A percentile compares a stretch with the other conserved stretches of the same genome.
These are phyloP conservation scores for Gastrophysa polygoni DNA, from an alignment of 2,888 invertebrate genomes.

Conservation along the genomic window DNA sequence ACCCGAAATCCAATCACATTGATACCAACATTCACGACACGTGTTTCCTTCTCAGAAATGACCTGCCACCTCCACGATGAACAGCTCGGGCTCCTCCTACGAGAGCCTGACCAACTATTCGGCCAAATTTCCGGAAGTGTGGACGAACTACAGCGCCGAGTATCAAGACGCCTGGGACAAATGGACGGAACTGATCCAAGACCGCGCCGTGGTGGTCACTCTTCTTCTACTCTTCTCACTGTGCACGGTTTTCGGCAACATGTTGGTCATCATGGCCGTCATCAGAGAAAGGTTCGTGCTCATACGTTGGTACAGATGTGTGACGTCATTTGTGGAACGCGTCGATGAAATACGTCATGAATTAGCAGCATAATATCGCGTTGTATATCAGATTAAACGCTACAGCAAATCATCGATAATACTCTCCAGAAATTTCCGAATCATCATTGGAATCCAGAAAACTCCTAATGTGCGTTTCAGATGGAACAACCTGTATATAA, in stretches of 20 bases:
- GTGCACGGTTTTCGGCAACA: conserved; percentile 94
- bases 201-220: conserved; percentile 77
- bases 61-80: conserved; percentile 36
- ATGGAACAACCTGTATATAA: too few species aligned
- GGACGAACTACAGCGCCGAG: conserved; percentile 52
- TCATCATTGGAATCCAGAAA: too few species aligned
- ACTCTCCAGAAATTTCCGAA: too few species aligned
- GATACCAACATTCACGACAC: too few species aligned
- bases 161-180: conserved; percentile 55
- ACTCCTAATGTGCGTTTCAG: too few species aligned
- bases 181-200: conserved; percentile 66
- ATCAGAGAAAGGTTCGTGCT: conserved; percentile 86
- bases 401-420: too few species aligned
- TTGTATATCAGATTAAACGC: too few species aligned
- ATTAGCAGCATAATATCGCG: too few species aligned
- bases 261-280: conserved; percentile 92
- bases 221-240: conserved; percentile 86
- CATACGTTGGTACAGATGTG: too few species aligned
- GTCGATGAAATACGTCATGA: too few species aligned
- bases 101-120: conserved; percentile 32
- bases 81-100: conserved; percentile 42
- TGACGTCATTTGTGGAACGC: too few species aligned
- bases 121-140: conserved; percentile 38
- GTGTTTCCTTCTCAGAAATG: conserved; percentile 47
- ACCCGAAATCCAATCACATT: too few species aligned